A percentile compares a stretch with the other conserved stretches of the same genome.
phyloP scores from a whole-genome alignment of 1,140 invertebrate genomes.

The Heliconius hewitsoni region DNA sequence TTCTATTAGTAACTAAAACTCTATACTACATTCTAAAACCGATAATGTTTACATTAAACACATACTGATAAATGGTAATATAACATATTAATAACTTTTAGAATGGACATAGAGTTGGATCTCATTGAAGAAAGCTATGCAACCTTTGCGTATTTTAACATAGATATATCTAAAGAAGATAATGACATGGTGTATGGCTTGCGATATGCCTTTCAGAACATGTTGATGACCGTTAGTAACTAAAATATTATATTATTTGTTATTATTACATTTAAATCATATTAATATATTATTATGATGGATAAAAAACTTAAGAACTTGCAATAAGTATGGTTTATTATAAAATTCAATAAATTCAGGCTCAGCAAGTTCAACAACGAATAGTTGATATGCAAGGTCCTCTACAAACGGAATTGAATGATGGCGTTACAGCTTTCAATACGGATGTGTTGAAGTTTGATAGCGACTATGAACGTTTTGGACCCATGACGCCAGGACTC shows the following conservation, averaged over 20 bases:
- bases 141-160: constrained; percentile 86
- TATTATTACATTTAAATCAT: not conserved
- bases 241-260: not conserved
- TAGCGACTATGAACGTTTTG: constrained; percentile 87
- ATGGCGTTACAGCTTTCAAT: constrained; percentile 86
- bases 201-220: constrained; percentile 88
- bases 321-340: not conserved
- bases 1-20: too few relatives aligned
- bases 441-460: constrained; percentile 87
- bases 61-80: too few relatives aligned
- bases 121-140: constrained; percentile 91
- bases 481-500: constrained; percentile 92
- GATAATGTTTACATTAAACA: too few relatives aligned
- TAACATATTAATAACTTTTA: constrained; percentile 32
- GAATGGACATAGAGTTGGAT: constrained; percentile 88
- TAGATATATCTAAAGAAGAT: constrained; percentile 89
- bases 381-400: constrained; percentile 90
- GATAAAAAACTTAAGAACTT: not conserved
- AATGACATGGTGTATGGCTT: constrained; percentile 89
- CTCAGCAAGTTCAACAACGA: constrained; percentile 86
- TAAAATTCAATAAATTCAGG: constrained; percentile 65
- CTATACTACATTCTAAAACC: too few relatives aligned
- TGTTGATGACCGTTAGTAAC: constrained; percentile 85
- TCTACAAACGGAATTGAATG: constrained; percentile 86
- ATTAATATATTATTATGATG: not conserved